Evolutionary conservation across 2,797 vertebrate genomes (phyloP).

Genomic region (Periparus ater): DNA sequence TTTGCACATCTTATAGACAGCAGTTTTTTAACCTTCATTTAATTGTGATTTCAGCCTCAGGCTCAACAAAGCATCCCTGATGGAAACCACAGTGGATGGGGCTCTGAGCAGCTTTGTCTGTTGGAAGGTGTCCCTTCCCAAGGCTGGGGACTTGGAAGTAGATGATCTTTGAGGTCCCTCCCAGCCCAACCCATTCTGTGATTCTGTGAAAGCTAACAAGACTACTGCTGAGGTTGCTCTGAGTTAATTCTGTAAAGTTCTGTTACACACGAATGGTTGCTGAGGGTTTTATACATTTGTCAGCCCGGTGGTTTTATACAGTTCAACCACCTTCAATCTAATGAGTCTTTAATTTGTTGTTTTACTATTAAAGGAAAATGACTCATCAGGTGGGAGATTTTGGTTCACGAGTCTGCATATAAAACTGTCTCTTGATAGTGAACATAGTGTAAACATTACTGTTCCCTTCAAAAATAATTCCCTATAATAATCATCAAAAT

Average conservation of each 20-base stretch:
- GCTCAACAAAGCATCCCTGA: background rate
- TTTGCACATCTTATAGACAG: background rate
- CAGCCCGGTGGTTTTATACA: background rate
- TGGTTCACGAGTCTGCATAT: slow-evolving; percentile 13
- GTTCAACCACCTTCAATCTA: slow-evolving; percentile 33
- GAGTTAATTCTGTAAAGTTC: slow-evolving; percentile 19
- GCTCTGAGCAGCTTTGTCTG: background rate
- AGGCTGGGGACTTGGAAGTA: background rate
- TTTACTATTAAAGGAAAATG: slow-evolving; percentile 53
- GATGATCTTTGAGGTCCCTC: background rate
- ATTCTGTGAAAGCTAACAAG: background rate
- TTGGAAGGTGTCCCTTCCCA: background rate
- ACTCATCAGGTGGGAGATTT: slow-evolving; percentile 47
- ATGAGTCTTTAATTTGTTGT: slow-evolving; percentile 45
- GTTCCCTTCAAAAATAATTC: slow-evolving; percentile 32
- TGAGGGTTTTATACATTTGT: background rate
- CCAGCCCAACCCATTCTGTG: background rate
- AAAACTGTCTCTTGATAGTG: slow-evolving; percentile 16
- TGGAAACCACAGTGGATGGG: background rate
- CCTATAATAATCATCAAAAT: background rate
- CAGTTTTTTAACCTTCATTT: background rate
- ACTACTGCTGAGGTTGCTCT: background rate
- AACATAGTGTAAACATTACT: background rate
- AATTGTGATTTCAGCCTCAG: background rate
- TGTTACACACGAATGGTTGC: slow-evolving; percentile 1